Conservation (phyloP, 2,797 vertebrate genomes). For the Brotula barbata region DNA sequence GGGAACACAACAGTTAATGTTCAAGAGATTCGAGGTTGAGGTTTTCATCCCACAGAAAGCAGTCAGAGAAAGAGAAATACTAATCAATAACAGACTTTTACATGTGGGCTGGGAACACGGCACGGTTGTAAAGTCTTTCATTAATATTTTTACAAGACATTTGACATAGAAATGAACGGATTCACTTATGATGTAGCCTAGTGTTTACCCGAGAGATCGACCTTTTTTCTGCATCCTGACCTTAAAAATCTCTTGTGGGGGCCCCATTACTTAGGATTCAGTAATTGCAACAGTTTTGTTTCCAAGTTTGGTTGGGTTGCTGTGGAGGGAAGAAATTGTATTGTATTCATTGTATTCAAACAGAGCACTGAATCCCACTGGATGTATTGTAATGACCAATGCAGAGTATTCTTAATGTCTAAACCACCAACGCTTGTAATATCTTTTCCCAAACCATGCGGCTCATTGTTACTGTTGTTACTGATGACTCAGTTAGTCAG, state of each 20-base stretch:
- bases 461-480: too few relatives aligned
- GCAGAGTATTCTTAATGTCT: too few relatives aligned
- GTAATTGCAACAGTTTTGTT: conserved; percentile 48
- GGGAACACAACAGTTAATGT: conserved; percentile 4
- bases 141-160: too few relatives aligned
- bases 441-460: too few relatives aligned
- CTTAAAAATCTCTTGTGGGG: conserved; percentile 47
- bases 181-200: conserved; percentile 14
- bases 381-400: too few relatives aligned
- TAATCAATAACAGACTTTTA: conserved; percentile 4
- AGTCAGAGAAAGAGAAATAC: conserved; percentile 5
- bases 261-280: conserved; percentile 34
- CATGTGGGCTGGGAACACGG: neutral
- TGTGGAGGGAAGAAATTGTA: neutral
- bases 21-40: conserved; percentile 1
- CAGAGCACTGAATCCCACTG: too few relatives aligned
- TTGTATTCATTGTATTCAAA: too few relatives aligned
- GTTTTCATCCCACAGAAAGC: conserved; percentile 17
- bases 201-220: conserved; percentile 27
- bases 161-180: conserved; percentile 9
- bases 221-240: conserved; percentile 50
- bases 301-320: conserved; percentile 24
- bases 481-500: too few relatives aligned
- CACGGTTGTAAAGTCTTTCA: neutral
- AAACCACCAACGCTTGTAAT: too few relatives aligned